A percentile compares a stretch with the other conserved stretches of the same genome.
These are phyloP conservation scores for Caenorhabditis tropicalis DNA, from an alignment of 1,140 invertebrate species.

Conservation along the genomic window DNA sequence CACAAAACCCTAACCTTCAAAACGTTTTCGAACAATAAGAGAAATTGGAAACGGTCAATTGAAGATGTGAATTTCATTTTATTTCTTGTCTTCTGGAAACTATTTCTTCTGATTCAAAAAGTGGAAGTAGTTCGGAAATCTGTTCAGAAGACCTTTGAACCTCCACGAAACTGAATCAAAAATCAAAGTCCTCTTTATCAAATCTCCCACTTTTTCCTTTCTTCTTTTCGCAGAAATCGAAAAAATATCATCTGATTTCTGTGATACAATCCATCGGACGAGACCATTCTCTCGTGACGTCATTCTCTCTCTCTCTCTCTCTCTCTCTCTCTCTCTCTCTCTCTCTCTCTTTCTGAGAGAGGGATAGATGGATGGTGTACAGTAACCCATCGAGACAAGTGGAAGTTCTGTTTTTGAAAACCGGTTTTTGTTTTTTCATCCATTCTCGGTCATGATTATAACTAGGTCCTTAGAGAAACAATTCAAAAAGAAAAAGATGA, in stretches of 20 bases:
- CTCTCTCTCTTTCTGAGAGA: neutral
- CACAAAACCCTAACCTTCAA: conserved; percentile 7
- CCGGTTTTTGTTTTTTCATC: neutral
- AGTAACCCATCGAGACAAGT: conserved; percentile 3
- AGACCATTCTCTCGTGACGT: too few relatives aligned
- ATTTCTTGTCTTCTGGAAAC: neutral
- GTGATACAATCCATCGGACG: too few relatives aligned
- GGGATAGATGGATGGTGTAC: too few relatives aligned
- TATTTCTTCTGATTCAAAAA: neutral
- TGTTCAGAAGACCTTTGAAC: neutral
- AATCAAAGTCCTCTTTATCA: conserved; percentile 21
- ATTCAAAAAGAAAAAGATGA: neutral
- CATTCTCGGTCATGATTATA: neutral
- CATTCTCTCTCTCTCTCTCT: neutral
- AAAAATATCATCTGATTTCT: neutral
- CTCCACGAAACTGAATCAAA: neutral
- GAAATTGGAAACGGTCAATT: neutral
- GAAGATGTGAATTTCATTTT: neutral
- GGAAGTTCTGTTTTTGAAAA: conserved; percentile 6
- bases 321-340: neutral
- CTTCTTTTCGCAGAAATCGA: neutral
- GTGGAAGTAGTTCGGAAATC: neutral
- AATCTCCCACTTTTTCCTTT: too few relatives aligned
- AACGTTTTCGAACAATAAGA: neutral
- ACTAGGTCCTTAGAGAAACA: neutral